phyloP scores from a whole-genome alignment of 2,797 vertebrate species.

The Fundulus diaphanus region DNA sequence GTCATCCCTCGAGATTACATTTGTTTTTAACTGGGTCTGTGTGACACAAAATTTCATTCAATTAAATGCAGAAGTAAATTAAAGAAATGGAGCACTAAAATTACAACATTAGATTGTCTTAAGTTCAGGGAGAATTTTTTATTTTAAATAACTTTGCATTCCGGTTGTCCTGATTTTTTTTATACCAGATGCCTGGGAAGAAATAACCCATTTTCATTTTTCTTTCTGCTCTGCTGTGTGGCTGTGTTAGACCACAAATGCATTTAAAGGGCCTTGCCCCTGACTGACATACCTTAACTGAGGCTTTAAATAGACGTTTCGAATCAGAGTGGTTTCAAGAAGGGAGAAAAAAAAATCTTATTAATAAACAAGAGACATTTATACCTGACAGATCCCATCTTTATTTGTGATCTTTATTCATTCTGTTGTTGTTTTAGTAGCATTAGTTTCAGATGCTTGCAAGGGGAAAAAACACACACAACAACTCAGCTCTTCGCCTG shows the following conservation, averaged over 20 bases:
- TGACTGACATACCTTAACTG: neutral
- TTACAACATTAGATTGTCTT: neutral
- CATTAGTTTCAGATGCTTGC: conserved; percentile 12
- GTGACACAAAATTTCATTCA: neutral
- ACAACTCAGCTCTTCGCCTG: conserved; percentile 37
- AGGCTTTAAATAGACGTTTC: neutral
- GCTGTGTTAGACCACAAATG: neutral
- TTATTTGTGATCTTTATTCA: neutral
- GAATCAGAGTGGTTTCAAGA: neutral
- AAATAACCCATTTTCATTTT: neutral
- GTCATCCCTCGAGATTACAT: neutral
- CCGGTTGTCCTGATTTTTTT: neutral
- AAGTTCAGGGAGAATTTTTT: no score
- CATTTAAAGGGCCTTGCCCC: neutral
- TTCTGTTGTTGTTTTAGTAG: neutral
- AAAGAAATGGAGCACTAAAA: neutral
- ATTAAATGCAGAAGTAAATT: neutral
- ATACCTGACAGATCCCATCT: neutral
- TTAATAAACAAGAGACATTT: neutral
- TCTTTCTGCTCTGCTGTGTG: neutral
- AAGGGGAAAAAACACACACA: conserved; percentile 25
- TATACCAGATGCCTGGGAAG: neutral
- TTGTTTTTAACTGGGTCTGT: neutral
- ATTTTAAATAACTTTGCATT: neutral
- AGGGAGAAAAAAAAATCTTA: neutral